Evolutionary conservation across 2,888 invertebrate species (phyloP).

Genomic region (Allacma fusca): DNA sequence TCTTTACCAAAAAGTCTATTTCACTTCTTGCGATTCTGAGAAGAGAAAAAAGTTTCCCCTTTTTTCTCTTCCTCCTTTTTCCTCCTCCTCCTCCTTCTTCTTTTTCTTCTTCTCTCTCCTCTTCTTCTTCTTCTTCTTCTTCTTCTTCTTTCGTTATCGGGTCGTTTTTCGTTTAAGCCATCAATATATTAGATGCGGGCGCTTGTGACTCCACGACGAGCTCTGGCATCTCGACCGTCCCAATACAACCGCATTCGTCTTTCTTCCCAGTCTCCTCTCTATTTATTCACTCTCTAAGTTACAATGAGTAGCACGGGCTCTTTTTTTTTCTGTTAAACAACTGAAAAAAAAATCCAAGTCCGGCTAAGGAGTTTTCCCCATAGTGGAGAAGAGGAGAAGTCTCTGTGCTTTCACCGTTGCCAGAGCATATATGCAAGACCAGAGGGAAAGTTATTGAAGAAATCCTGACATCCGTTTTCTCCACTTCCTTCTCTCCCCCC

Average conservation of each 20-base stretch:
- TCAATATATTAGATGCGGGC: constrained; percentile 43
- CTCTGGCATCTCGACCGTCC: constrained; percentile 6
- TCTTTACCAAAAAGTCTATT: constrained; percentile 48
- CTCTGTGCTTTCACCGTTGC: background rate
- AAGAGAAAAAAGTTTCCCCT: constrained; percentile 11
- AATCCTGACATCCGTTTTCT: constrained; percentile 20
- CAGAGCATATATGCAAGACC: background rate
- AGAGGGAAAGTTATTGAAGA: constrained; percentile 30
- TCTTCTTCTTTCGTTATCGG: constrained; percentile 24
- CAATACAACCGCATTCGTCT: constrained; percentile 41
- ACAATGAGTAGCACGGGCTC: background rate
- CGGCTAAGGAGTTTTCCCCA: no score
- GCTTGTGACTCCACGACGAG: constrained; percentile 20
- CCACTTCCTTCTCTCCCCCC: background rate
- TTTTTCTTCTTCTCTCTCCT: background rate
- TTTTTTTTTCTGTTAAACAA: background rate
- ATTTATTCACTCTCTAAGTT: constrained; percentile 19
- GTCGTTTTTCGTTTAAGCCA: constrained; percentile 37
- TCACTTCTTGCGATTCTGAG: constrained; percentile 31
- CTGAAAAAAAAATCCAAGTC: background rate
- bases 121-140: background rate
- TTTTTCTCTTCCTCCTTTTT: constrained; percentile 8
- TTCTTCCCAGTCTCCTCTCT: constrained; percentile 6
- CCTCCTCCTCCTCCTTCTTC: background rate
- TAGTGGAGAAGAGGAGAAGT: background rate